Evolutionary conservation across 2,888 invertebrate genomes (phyloP), one percentile per base, ranked within the genome.

Genomic region (Deilephila porcellus): DNA sequence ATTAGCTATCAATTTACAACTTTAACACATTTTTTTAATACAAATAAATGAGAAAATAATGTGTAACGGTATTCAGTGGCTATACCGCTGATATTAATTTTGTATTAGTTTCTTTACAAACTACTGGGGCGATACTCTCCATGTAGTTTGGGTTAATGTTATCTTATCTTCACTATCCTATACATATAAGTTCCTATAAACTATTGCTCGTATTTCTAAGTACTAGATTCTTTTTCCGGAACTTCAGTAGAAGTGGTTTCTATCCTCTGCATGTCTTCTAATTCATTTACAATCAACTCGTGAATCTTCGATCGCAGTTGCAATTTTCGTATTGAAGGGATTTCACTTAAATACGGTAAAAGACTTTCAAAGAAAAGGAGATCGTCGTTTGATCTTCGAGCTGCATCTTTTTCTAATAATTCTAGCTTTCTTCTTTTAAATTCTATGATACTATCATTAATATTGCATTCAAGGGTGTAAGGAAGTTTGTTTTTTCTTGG

Each of bases 331-430:
- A 77, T 77, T 74, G 77, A 20, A n/a, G 82, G 82, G 59, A 82
- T 81, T 60, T 79, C 77, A 34, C 76, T 75, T 75, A 82, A 74
- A 70, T 81, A 83, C 14, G 82, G 82, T 70, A 83, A 32, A 60
- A 83, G 80, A 75, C 82, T 82, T 73, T 82, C 79, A 76, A 83
- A 83, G 76, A 82, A 83, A 72, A 82, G 75, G 63, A 78, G 29
- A 77, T 77, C 78, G 64, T 77, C 79, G 53, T 72, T 63, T 6
- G 45, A 45, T 62, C 63, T 62, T 53, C 63, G 53, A 4, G 20
- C 32, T 29, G 62, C 60, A 11, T 72, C 72, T 72, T 72, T 72
- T 52, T 72, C 63, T 63, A 72, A 63, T 62, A 63, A 32, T 72
- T 63, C 63, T 53, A 63, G 20, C 53, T 72, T 72, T 63, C 72